Evolutionary conservation across 2,888 invertebrate genomes (phyloP), one percentile per base, ranked within the genome.

Genomic region (Drosophila prostipennis): DNA sequence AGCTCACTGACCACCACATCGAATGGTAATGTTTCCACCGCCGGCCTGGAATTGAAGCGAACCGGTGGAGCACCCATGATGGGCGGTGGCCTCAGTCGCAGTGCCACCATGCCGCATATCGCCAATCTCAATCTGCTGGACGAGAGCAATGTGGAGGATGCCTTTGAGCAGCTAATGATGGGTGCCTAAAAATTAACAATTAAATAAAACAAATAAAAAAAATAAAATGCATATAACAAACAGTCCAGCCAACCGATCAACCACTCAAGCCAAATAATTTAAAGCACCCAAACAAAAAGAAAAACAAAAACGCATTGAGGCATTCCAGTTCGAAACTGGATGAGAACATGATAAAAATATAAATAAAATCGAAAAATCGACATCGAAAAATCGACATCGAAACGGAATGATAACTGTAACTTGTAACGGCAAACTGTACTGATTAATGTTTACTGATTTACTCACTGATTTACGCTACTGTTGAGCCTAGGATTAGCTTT

Each of bases 141-240:
- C 92, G 96, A 96, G 92, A 95, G 93, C 92, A 96, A 97, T 92
- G 96, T 97, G 71, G 97, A 97, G 91, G 95, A 95, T 93, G 96
- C 96, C 80, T 97, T 97, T 93, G 97, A 97, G 91, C 95, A 96
- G 92, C 94, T 97, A 86, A 96, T 97, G 93, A 93, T 94, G 93
- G 93, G 90, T 74, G 91, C 91, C 37, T 91, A 32, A 51, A n/a
- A 14, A 11, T 23, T 43, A 23, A 11, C 6, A 16, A 14, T 7
- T 10, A 8, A n/a, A 7, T 6, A 42, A 19, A 5, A 6, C n/a
- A 37, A n/a, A n/a, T 1, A 6, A 37, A 6, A 26, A n/a, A 58
- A 13, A 40, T n/a, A 19, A 19, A 19, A 2, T 2, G 19, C 19
- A 19, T 19, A 19, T 19, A 16, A 29, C 36, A 36, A 43, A 29